Conservation (phyloP, 2,113 vertebrate species). For the Gobius niger region DNA sequence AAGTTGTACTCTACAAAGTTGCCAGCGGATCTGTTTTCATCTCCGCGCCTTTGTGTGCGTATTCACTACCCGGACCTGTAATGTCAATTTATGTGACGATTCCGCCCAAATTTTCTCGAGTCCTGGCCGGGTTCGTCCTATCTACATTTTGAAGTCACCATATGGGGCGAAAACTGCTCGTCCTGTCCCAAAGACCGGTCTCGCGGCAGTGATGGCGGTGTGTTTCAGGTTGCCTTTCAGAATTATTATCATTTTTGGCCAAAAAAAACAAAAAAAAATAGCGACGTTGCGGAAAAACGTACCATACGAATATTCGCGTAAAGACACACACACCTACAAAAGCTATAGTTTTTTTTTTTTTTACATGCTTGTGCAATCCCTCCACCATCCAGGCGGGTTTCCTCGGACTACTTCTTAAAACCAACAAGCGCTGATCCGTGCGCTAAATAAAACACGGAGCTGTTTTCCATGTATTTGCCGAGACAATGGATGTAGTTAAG, state of each 20-base stretch:
- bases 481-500: not conserved
- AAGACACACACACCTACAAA: not conserved
- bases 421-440: not conserved
- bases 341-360: not conserved
- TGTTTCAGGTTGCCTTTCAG: constrained; percentile 2
- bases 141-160: constrained; percentile 11
- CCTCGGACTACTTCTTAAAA: not conserved
- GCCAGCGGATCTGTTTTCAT: constrained; percentile 66
- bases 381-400: no score
- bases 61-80: constrained; percentile 48
- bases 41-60: constrained; percentile 60
- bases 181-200: constrained; percentile 6
- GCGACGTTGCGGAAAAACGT: not conserved
- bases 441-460: not conserved
- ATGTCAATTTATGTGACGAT: constrained; percentile 39
- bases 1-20: constrained; percentile 90
- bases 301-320: not conserved
- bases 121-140: constrained; percentile 13
- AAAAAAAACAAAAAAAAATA: no score
- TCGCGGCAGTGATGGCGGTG: not conserved
- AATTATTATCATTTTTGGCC: not conserved
- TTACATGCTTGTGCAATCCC: no score
- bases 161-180: not conserved
- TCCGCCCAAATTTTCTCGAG: not conserved
- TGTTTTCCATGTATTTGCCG: not conserved